A percentile compares a stretch with the other conserved stretches of the same genome.
Conservation (phyloP, 2,113 vertebrate genomes). For the Tragelaphus imberbis region DNA sequence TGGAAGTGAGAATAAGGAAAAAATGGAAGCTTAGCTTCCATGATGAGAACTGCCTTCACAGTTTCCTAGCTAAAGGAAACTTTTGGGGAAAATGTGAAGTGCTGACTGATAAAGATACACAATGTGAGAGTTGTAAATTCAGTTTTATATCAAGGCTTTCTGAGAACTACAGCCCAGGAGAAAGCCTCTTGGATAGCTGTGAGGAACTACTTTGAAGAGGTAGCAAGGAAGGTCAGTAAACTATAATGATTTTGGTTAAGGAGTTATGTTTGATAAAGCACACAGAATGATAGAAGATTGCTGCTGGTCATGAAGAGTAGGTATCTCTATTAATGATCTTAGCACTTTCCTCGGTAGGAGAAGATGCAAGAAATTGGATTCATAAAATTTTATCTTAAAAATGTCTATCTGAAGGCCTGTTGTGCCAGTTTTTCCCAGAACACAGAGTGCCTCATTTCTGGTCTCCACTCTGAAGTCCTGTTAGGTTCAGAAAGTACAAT, state of each 20-base stretch:
- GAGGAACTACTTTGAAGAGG: background rate
- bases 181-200: background rate
- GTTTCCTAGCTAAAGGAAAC: background rate
- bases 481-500: background rate
- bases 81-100: background rate
- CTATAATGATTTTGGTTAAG: background rate
- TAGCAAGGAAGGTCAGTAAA: background rate
- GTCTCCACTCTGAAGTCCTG: background rate
- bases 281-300: background rate
- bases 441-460: background rate
- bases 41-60: background rate
- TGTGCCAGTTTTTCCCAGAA: background rate
- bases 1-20: background rate
- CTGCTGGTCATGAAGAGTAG: background rate
- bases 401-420: background rate
- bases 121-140: background rate
- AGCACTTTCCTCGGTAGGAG: background rate
- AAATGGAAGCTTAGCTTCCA: background rate
- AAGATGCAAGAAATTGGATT: background rate
- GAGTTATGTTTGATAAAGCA: background rate
- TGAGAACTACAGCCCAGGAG: background rate
- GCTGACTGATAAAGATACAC: background rate
- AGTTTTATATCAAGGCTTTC: background rate
- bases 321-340: background rate
- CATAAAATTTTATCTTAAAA: background rate